Base-by-base conservation (phyloP, 2,113 vertebrate genomes). In the Solea senegalensis region DNA sequence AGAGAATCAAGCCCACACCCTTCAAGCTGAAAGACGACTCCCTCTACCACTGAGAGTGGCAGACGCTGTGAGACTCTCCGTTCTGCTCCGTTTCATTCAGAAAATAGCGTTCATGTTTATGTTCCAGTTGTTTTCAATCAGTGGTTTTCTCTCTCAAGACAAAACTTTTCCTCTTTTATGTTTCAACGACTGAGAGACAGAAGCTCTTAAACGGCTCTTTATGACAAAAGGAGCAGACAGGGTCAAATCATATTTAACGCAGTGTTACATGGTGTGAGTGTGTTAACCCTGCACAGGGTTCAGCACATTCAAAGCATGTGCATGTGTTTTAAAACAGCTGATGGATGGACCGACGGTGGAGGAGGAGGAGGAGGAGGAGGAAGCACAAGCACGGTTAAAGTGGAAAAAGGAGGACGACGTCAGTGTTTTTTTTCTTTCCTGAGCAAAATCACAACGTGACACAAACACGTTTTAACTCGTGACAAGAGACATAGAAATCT, bases 261-360 rank as follows among this genome's bases (percentile, higher is more conserved):
- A 55, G 15, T 2, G 2, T 58, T 14, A 21, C 34, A 13, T 60
- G 15, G 13, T 5, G 34, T 44, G 13, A 12, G 46, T 40, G 55
- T 43, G 16, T 57, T 69, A 14, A 55, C 60, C 52, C 56, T 65
- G 54, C 63, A 67, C 53, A 49, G 28, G 1, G 15, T 12, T 26
- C 64, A 45, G n/a, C 8, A 28, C 64, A 72, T 13, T 8, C 34
- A 41, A 60, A 80, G 49, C 56, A 72, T 45, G 63, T 11, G 39
- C 14, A 45, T 2, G 48, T 1, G n/a, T 21, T 48, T 57, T 9
- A 34, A 58, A 68, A 67, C 10, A n/a, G 45, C 16, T 49, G 71
- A 55, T 21, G 21, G 21, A 21, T 21, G 50, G 51, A 63, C 46
- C 21, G 48, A 68, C 21, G 53, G 40, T 16, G 44, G 60, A 15